Evolutionary conservation across 2,888 invertebrate species (phyloP).

Genomic region (Ptilodon capucinus): DNA sequence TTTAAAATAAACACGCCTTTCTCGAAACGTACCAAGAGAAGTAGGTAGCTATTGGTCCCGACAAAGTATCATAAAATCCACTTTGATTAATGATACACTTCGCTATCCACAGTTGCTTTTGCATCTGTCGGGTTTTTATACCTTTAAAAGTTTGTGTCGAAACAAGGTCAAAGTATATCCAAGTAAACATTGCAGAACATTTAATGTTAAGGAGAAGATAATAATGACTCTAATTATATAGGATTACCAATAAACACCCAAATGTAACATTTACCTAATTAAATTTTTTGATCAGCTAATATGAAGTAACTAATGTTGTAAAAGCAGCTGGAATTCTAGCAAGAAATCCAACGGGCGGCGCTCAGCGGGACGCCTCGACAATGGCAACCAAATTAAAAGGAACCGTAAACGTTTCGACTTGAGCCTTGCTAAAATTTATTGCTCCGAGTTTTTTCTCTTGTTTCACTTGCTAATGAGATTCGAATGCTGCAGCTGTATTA

Average conservation of each 20-base stretch:
- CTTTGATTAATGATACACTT: conserved; percentile 64
- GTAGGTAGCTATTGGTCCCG: conserved; percentile 54
- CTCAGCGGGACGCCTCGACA: conserved; percentile 78
- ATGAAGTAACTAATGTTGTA: conserved; percentile 75
- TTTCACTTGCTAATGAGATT: conserved; percentile 79
- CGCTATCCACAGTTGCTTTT: conserved; percentile 39
- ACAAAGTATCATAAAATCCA: conserved; percentile 51
- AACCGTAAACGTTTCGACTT: conserved; percentile 80
- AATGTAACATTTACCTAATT: conserved; percentile 47
- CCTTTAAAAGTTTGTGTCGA: neutral
- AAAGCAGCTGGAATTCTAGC: conserved; percentile 77
- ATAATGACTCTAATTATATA: neutral
- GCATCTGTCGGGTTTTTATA: conserved; percentile 53
- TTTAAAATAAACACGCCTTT: conserved; percentile 74
- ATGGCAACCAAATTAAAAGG: conserved; percentile 81
- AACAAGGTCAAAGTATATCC: neutral
- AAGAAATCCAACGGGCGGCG: conserved; percentile 71
- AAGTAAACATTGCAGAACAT: neutral
- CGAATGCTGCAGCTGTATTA: conserved; percentile 76
- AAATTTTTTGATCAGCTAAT: conserved; percentile 72
- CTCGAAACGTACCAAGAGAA: conserved; percentile 54
- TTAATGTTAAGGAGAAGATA: neutral
- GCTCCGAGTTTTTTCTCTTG: conserved; percentile 72
- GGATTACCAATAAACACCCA: neutral
- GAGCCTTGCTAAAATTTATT: conserved; percentile 81